These are phyloP conservation scores for Heliconius hermathena DNA, from an alignment of 1,140 invertebrate genomes.

Conservation along the genomic window DNA sequence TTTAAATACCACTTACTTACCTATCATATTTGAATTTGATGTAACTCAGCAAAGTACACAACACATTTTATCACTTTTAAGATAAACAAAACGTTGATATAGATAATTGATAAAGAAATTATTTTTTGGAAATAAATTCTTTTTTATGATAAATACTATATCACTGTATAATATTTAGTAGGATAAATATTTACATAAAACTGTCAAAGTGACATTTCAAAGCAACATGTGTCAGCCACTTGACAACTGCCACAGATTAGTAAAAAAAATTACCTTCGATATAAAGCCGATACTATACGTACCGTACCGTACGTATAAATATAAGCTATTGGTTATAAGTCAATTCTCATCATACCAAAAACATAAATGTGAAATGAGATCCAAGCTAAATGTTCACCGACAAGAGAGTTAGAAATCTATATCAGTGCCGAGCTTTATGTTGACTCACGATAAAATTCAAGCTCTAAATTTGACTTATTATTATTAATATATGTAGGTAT, in stretches of 20 bases:
- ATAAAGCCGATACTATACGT: too few species aligned
- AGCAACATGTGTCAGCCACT: neutral
- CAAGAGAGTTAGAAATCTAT: too few species aligned
- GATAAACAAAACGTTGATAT: neutral
- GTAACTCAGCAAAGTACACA: neutral
- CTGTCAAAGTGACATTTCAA: slow-evolving; percentile 1
- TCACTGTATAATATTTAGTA: neutral
- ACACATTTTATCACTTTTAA: neutral
- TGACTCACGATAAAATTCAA: too few species aligned
- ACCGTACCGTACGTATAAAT: too few species aligned
- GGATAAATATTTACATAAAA: neutral
- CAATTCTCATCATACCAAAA: too few species aligned
- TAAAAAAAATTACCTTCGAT: too few species aligned
- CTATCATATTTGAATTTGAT: slow-evolving; percentile 1
- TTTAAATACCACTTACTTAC: neutral
- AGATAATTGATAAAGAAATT: neutral
- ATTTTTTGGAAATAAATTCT: neutral
- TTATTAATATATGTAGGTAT: too few species aligned
- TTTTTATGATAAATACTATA: neutral
- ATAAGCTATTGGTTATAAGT: neutral
- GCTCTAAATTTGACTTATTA: too few species aligned
- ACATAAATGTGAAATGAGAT: too few species aligned
- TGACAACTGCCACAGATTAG: too few species aligned
- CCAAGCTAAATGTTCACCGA: too few species aligned
- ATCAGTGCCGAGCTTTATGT: too few species aligned